A percentile compares a stretch with the other conserved stretches of the same genome.
These are phyloP conservation scores for Bombus difficillimus DNA, from an alignment of 1,140 invertebrate species.

Conservation along the genomic window DNA sequence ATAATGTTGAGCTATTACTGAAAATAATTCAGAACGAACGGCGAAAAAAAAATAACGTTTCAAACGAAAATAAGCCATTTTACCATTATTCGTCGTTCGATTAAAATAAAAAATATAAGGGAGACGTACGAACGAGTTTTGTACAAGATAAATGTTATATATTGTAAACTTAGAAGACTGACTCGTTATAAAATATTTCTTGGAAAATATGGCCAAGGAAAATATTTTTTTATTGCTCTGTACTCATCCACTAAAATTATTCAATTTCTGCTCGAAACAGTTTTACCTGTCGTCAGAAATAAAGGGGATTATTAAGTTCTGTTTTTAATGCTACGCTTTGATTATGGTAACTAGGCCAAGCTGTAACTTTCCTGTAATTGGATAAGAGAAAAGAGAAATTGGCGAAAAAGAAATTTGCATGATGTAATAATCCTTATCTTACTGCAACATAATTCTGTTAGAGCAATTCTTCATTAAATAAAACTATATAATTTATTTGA, in stretches of 20 bases:
- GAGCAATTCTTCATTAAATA: too few relatives aligned
- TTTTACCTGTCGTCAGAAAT: background rate
- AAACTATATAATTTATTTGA: too few relatives aligned
- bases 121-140: background rate
- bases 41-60: too few relatives aligned
- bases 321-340: background rate
- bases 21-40: too few relatives aligned
- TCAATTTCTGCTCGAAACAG: background rate
- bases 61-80: too few relatives aligned
- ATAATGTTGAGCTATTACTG: too few relatives aligned
- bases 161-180: background rate
- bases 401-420: background rate
- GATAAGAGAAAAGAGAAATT: background rate
- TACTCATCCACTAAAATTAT: background rate
- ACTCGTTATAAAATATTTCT: background rate
- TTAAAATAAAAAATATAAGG: too few relatives aligned
- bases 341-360: background rate
- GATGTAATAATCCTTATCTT: background rate
- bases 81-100: too few relatives aligned
- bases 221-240: background rate
- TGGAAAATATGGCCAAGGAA: background rate
- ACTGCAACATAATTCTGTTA: background rate
- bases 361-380: background rate
- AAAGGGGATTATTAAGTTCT: background rate
- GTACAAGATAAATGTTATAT: too few relatives aligned